A percentile compares a stretch with the other conserved stretches of the same genome.
These are phyloP conservation scores for Anticlea derivata DNA, from an alignment of 2,888 invertebrate species.

Conservation along the genomic window DNA sequence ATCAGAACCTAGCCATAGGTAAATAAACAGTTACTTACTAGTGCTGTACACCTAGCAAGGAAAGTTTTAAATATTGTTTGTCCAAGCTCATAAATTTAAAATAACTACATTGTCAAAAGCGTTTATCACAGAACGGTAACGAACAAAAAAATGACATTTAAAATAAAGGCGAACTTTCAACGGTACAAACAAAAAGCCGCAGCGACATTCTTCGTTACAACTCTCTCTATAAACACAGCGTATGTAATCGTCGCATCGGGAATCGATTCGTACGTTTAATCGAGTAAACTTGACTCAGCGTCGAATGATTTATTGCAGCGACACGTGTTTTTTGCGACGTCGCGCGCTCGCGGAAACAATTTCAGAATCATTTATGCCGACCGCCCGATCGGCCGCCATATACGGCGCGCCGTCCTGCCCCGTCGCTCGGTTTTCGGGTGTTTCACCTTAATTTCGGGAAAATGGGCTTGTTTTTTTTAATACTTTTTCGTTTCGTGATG, in stretches of 20 bases:
- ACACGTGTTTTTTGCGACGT: constrained; percentile 79
- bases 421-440: constrained; percentile 49
- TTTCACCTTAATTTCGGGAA: constrained; percentile 72
- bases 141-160: constrained; percentile 53
- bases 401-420: constrained; percentile 47
- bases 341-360: constrained; percentile 76
- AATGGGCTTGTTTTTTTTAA: constrained; percentile 51
- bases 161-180: constrained; percentile 46
- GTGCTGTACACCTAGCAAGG: too few species aligned
- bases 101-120: constrained; percentile 41
- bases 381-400: constrained; percentile 68
- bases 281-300: constrained; percentile 73
- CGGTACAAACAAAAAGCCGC: constrained; percentile 60
- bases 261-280: constrained; percentile 78
- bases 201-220: constrained; percentile 75
- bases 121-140: constrained; percentile 43
- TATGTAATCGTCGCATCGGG: constrained; percentile 72
- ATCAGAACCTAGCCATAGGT: too few species aligned
- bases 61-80: neutral
- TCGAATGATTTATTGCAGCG: constrained; percentile 79
- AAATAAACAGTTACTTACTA: too few species aligned
- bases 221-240: constrained; percentile 72
- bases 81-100: constrained; percentile 30
- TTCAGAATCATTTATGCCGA: constrained; percentile 78
- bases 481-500: constrained; percentile 54